These are phyloP conservation scores for Drosophila dunni DNA, from an alignment of 1,140 invertebrate species.

Conservation along the genomic window DNA sequence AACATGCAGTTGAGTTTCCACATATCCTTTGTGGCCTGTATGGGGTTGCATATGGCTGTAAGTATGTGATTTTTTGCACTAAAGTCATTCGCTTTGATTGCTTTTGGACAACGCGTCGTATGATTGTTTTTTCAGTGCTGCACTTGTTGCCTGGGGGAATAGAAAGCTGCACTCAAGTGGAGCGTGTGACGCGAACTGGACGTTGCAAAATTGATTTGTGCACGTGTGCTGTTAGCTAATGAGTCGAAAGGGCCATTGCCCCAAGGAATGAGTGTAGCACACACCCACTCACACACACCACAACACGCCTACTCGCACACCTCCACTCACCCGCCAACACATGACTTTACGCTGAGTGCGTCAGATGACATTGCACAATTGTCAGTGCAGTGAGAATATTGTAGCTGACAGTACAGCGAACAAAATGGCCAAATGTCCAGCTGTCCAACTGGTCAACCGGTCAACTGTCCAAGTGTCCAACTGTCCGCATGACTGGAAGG, in stretches of 20 bases:
- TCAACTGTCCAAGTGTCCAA: constrained; percentile 40
- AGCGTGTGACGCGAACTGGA: constrained; percentile 28
- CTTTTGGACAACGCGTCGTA: constrained; percentile 70
- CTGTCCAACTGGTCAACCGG: neutral
- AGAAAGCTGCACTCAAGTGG: constrained; percentile 33
- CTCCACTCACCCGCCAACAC: neutral
- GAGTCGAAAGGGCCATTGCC: constrained; percentile 43
- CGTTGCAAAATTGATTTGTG: constrained; percentile 74
- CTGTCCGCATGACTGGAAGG: constrained; percentile 10
- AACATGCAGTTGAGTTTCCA: constrained; percentile 43
- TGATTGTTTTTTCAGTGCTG: constrained; percentile 64
- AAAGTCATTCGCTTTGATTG: constrained; percentile 69
- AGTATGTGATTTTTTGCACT: constrained; percentile 44
- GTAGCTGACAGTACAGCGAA: constrained; percentile 17
- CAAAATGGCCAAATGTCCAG: constrained; percentile 10
- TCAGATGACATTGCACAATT: constrained; percentile 45
- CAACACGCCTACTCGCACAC: constrained; percentile 2
- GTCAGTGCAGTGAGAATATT: constrained; percentile 19
- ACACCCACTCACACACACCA: neutral
- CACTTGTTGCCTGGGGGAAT: constrained; percentile 29
- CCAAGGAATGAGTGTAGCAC: constrained; percentile 4
- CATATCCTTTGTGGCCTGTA: constrained; percentile 11
- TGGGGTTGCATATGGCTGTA: constrained; percentile 9
- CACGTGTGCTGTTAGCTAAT: constrained; percentile 76
- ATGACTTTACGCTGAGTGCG: constrained; percentile 25